Base-by-base conservation (phyloP, 2,888 invertebrate species). In the Caenorhabditis sulstoni region DNA sequence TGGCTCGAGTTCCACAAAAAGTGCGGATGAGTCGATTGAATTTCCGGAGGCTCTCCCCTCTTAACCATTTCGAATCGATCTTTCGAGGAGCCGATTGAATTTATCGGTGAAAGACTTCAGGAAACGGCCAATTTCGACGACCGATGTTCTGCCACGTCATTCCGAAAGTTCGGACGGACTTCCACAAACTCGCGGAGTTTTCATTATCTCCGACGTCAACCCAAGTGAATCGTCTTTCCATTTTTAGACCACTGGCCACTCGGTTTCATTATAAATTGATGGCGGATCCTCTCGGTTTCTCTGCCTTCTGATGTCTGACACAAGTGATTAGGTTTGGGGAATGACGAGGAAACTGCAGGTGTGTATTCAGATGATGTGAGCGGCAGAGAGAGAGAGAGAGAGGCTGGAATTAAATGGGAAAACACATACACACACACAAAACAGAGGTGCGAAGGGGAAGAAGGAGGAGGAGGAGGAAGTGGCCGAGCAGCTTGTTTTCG, bases 11-110 rank as follows among this genome's bases (percentile, higher is more conserved):
- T 62, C 55, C 52, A 35, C 45, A 47, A 53, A 62, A 71, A 71
- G 71, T 71, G 71, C 71, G 71, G 68, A 68, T 59, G 68, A 71
- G 55, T 62, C 62, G 71, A 71, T 71, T 71, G 47, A 62, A 71
- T 71, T 71, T 71, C 71, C 55, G 7, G 20, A 22, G 2, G 47
- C 49, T 53, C 49, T 20, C 12, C 59, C 11, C 52, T 52, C 52
- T 41, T 49, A 57, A 58, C 57, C 2, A 41, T 22, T 62, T 39
- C 44, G 29, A 35, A 59, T 70, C 59, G 52, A 70, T 70, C 47
- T 70, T 59, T 70, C 61, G 57, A 39, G n/a, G 23, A 45, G 62
- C 11, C 45, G 55, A 71, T 71, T 62, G 62, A 71, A 62, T 71
- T 71, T 71, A 53, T 59, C 59, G 68, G 68, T 59, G 68, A 68